Percentiles rank a stretch among this genome's conserved stretches.
Evolutionary conservation across 2,113 vertebrate genomes (phyloP).

Genomic region (Myrmecophaga tridactyla): DNA sequence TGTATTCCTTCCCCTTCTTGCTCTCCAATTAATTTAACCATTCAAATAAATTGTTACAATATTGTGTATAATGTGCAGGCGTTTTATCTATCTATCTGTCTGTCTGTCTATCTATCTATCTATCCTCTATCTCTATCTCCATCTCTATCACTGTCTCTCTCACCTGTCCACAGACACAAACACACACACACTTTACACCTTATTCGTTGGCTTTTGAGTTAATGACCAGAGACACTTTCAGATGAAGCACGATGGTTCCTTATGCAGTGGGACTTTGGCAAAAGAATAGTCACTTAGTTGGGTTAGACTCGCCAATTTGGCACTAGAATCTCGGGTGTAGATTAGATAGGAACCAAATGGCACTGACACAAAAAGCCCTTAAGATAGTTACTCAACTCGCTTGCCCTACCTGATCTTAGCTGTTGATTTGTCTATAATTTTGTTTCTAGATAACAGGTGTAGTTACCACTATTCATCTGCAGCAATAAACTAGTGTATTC

Average conservation of each 20-base stretch:
- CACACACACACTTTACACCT: background rate
- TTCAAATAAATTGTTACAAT: background rate
- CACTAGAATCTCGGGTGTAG: conserved; percentile 22
- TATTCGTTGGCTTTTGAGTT: conserved; percentile 30
- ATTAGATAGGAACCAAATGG: background rate
- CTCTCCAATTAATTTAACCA: background rate
- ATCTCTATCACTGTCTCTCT: no score
- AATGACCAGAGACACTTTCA: conserved; percentile 51
- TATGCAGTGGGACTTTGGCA: background rate
- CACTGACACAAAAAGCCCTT: background rate
- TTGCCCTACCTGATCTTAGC: background rate
- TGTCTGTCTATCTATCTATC: background rate
- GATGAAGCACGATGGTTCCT: conserved; percentile 18
- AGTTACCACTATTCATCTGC: background rate
- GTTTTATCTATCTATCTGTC: background rate
- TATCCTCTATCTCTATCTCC: no score
- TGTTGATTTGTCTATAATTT: background rate
- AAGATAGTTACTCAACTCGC: conserved; percentile 4
- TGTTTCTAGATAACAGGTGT: background rate
- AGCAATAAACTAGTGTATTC: background rate
- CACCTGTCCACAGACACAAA: background rate
- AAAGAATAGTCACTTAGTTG: conserved; percentile 32
- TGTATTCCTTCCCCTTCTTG: background rate
- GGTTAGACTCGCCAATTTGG: conserved; percentile 10
- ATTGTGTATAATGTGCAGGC: background rate